Evolutionary conservation across 1,140 invertebrate species (phyloP).

Genomic region (Pseudomyrmex pallidus): DNA sequence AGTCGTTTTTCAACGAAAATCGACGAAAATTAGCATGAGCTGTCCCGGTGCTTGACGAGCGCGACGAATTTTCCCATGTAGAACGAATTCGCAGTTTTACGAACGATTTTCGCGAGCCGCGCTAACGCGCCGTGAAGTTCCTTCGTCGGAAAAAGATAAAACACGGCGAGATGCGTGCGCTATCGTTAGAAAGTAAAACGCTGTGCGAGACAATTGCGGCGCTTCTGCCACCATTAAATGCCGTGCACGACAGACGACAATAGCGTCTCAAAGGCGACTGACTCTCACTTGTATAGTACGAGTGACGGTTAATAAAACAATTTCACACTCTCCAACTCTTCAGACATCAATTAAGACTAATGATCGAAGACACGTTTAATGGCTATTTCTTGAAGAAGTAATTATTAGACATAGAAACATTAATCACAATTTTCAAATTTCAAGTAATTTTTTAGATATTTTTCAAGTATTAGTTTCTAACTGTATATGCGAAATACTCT

Average conservation of each 20-base stretch:
- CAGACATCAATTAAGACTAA: no score
- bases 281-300: conserved; percentile 48
- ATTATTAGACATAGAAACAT: no score
- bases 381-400: no score
- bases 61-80: conserved; percentile 36
- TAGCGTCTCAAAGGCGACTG: neutral
- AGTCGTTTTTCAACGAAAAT: conserved; percentile 16
- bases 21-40: conserved; percentile 26
- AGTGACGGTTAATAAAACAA: no score
- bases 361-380: no score
- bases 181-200: conserved; percentile 66
- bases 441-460: no score
- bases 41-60: conserved; percentile 19
- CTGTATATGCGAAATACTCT: no score
- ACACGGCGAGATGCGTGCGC: neutral
- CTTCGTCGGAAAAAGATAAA: conserved; percentile 13
- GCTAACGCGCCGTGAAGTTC: conserved; percentile 40
- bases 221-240: conserved; percentile 41
- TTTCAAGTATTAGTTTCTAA: no score
- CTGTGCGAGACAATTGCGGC: neutral
- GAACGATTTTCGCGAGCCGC: conserved; percentile 14
- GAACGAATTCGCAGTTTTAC: conserved; percentile 37
- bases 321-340: no score
- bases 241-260: conserved; percentile 38
- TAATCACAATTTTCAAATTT: no score